phyloP scores from a whole-genome alignment of 2,113 vertebrate species.

The Trochalopteron elliotii region DNA sequence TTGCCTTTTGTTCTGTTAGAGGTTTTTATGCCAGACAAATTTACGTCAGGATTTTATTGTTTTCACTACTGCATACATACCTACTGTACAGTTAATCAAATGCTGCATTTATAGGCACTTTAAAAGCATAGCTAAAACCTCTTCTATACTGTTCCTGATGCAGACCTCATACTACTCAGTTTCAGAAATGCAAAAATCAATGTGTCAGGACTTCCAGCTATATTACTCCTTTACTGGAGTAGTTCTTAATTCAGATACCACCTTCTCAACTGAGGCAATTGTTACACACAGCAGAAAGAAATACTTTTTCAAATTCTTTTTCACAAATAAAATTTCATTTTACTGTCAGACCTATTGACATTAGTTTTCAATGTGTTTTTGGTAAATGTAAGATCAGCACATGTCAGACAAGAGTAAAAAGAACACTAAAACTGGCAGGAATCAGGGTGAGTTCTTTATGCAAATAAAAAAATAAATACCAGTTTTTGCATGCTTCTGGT shows the following conservation, averaged over 20 bases:
- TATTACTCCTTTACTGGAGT: neutral
- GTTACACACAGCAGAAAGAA: neutral
- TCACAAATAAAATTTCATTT: neutral
- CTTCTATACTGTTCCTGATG: neutral
- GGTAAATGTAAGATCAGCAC: neutral
- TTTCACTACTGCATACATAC: neutral
- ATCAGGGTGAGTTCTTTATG: neutral
- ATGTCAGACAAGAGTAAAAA: neutral
- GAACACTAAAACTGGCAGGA: neutral
- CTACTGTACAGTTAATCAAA: neutral
- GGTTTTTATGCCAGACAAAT: neutral
- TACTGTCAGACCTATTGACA: neutral
- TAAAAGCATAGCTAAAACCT: neutral
- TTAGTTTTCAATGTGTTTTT: neutral
- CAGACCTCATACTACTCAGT: neutral
- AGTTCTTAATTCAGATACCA: neutral
- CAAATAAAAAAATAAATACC: neutral
- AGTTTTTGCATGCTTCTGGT: neutral
- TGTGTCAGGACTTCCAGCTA: neutral
- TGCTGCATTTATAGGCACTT: neutral
- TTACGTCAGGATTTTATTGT: neutral
- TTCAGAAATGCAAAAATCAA: constrained; percentile 4
- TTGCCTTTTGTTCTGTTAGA: neutral
- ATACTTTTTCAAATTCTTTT: neutral
- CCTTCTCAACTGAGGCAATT: neutral